Percentiles rank a stretch among this genome's conserved stretches.
phyloP scores from a whole-genome alignment of 2,113 vertebrate genomes.

The Rhadina sibilatrix region DNA sequence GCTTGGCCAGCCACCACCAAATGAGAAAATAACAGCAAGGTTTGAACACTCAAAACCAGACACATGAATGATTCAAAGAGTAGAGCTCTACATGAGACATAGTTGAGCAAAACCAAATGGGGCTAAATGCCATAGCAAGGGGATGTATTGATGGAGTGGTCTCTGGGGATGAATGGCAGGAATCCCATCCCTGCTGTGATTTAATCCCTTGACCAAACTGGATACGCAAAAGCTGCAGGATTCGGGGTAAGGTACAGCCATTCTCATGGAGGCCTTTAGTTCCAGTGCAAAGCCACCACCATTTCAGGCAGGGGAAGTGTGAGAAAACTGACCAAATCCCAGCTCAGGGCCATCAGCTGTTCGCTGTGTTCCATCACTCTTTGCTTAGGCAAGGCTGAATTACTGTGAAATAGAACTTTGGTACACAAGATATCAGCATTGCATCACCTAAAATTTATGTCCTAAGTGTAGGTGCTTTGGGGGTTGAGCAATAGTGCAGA shows the following conservation, averaged over 20 bases:
- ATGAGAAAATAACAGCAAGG: not conserved
- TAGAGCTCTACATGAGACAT: not conserved
- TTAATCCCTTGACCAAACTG: not conserved
- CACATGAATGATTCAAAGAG: not conserved
- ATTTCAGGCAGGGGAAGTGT: not conserved
- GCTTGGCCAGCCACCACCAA: not conserved
- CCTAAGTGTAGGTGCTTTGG: not conserved
- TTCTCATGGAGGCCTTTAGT: not conserved
- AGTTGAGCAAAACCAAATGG: not conserved
- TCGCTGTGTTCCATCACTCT: not conserved
- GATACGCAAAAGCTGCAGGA: not conserved
- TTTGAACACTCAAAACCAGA: not conserved
- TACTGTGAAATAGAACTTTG: not conserved
- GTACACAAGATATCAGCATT: not conserved
- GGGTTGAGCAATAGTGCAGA: not conserved
- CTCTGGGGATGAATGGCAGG: not conserved
- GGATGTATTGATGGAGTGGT: not conserved
- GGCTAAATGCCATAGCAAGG: not conserved
- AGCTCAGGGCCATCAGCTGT: not conserved
- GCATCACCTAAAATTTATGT: not conserved
- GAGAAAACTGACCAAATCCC: not conserved
- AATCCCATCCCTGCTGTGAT: not conserved
- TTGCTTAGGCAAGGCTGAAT: not conserved
- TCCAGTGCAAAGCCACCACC: not conserved
- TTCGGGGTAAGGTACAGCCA: not conserved